Percentiles rank a stretch among this genome's conserved stretches.
Evolutionary conservation across 2,888 invertebrate species (phyloP).

Genomic region (Eueremaeus valkanovi): DNA sequence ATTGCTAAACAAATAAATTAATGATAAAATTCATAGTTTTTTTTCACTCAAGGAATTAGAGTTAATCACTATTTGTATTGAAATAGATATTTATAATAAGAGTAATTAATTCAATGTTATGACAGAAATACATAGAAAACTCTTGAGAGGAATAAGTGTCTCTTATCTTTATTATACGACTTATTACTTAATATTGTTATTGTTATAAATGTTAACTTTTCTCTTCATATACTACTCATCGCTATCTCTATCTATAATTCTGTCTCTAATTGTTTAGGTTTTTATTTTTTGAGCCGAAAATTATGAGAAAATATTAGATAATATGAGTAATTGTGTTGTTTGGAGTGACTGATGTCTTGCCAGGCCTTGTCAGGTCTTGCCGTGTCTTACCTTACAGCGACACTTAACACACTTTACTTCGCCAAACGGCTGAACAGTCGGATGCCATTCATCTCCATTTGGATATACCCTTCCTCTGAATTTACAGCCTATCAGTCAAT

Average conservation of each 20-base stretch:
- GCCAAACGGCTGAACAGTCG: conserved; percentile 77
- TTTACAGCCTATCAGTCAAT: conserved; percentile 63
- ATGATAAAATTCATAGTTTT: background rate
- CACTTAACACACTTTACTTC: conserved; percentile 85
- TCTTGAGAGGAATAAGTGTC: background rate
- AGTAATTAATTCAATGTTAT: background rate
- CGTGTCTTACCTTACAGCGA: conserved; percentile 66
- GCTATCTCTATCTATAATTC: background rate
- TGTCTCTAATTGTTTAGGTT: background rate
- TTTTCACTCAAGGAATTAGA: background rate
- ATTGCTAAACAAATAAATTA: conserved; percentile 3
- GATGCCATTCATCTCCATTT: conserved; percentile 80
- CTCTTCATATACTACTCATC: background rate
- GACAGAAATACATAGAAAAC: background rate
- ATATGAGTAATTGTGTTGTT: background rate
- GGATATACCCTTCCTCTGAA: conserved; percentile 63
- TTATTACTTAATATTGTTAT: background rate
- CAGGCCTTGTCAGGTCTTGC: too few species aligned
- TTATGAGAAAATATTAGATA: background rate
- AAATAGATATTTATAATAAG: background rate
- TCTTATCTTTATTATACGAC: background rate
- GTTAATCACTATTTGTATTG: background rate
- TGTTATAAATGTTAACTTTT: background rate
- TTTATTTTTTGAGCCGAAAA: background rate
- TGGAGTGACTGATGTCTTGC: background rate